These are phyloP conservation scores for Apodemia hepburni DNA, from an alignment of 2,888 invertebrate species.

Conservation along the genomic window DNA sequence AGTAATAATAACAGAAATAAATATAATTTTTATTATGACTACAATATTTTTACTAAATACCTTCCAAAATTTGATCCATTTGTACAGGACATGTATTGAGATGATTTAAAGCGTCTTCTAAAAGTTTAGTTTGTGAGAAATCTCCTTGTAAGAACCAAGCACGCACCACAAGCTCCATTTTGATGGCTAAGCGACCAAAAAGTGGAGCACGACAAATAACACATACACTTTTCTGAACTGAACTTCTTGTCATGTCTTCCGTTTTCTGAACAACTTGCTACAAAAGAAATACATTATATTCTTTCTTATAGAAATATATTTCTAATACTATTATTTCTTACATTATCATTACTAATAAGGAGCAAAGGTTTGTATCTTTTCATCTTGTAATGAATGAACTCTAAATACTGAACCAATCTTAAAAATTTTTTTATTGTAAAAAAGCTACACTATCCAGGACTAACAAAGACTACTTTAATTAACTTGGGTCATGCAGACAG, in stretches of 20 bases:
- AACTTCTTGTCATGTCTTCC: constrained; percentile 97
- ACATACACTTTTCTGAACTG: constrained; percentile 99
- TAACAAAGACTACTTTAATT: no score
- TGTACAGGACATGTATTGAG: constrained; percentile 90
- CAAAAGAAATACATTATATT: constrained; percentile 18
- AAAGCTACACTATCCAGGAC: no score
- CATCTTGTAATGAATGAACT: no score
- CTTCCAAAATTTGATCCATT: constrained; percentile 71
- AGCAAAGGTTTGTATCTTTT: no score
- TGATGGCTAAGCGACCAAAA: constrained; percentile 96
- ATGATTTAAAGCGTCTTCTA: constrained; percentile 96
- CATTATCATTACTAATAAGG: background rate
- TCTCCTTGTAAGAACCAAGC: constrained; percentile 98
- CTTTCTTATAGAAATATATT: background rate
- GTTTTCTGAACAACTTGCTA: constrained; percentile 95
- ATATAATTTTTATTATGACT: no score
- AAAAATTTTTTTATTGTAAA: no score
- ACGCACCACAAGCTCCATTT: constrained; percentile 96
- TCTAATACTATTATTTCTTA: background rate
- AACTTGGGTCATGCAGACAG: no score
- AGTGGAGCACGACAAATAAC: constrained; percentile 94
- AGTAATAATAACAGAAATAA: background rate
- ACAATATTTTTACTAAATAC: constrained; percentile 37
- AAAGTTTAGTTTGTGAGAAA: constrained; percentile 91
- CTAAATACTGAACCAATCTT: background rate